Conservation (phyloP, 2,113 vertebrate species). For the Charina bottae region DNA sequence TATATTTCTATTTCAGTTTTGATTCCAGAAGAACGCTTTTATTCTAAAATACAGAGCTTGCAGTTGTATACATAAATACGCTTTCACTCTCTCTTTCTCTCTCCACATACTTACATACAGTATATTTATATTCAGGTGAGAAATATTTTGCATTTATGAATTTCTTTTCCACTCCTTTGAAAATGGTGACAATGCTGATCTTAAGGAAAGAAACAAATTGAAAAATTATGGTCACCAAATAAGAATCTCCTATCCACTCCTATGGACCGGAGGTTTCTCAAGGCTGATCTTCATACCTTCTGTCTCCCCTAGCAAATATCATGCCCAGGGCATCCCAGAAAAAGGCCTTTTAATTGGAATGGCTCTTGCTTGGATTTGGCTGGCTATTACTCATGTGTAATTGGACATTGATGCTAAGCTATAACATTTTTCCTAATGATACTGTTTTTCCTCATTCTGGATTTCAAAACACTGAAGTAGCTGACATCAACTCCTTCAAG, state of each 20-base stretch:
- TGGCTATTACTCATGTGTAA: neutral
- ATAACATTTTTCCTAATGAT: neutral
- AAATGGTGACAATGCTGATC: neutral
- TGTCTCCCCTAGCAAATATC: neutral
- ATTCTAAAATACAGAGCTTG: too few species aligned
- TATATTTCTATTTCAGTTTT: too few species aligned
- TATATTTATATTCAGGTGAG: too few species aligned
- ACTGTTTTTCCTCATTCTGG: neutral
- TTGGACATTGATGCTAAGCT: neutral
- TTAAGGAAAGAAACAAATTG: neutral
- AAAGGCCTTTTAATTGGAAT: neutral
- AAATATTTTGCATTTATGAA: too few species aligned
- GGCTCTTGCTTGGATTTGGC: neutral
- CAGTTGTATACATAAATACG: too few species aligned
- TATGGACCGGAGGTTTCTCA: neutral
- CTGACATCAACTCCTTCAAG: neutral
- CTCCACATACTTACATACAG: too few species aligned
- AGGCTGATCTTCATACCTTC: neutral
- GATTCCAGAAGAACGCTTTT: too few species aligned
- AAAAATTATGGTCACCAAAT: neutral
- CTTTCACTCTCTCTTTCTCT: too few species aligned
- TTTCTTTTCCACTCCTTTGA: too few species aligned
- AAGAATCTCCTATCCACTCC: neutral
- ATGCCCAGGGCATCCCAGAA: neutral
- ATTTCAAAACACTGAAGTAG: accelerated